These are phyloP conservation scores for Cerastoderma edule DNA, from an alignment of 2,888 invertebrate genomes.

Conservation along the genomic window DNA sequence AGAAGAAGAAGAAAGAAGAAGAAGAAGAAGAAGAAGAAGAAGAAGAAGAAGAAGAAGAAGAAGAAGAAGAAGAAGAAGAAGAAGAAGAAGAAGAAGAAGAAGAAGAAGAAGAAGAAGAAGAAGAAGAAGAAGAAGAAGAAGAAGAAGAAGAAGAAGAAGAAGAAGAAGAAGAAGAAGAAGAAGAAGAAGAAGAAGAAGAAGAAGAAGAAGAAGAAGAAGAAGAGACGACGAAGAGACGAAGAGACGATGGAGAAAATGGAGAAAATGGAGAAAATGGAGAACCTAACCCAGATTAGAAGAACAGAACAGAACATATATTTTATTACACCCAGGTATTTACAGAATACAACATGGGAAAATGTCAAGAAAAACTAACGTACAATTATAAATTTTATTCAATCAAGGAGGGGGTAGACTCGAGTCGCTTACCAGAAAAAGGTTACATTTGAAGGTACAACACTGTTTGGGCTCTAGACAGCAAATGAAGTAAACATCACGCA, in stretches of 20 bases:
- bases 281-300: too few species aligned
- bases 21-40: conserved; percentile 11
- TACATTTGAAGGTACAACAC: too few species aligned
- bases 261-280: too few species aligned
- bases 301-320: too few species aligned
- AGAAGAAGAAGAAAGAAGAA: background rate
- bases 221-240: conserved; percentile 11
- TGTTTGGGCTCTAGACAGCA: too few species aligned
- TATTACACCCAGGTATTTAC: too few species aligned
- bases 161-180: conserved; percentile 11
- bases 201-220: conserved; percentile 25
- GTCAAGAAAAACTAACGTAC: too few species aligned
- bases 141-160: conserved; percentile 2
- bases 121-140: conserved; percentile 9
- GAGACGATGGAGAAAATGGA: conserved; percentile 13
- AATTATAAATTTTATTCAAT: too few species aligned
- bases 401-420: too few species aligned
- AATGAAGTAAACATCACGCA: too few species aligned
- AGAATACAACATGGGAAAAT: too few species aligned
- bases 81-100: conserved; percentile 12
- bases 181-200: conserved; percentile 15
- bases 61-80: conserved; percentile 15
- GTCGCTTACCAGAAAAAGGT: too few species aligned
- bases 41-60: conserved; percentile 6
- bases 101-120: conserved; percentile 14